Conservation (phyloP, 2,113 vertebrate species). For the Oryctolagus cuniculus region mOryCun1.1 NC_091444.1:25626501-25627000, state of each 20-base stretch:
- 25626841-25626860: not conserved
- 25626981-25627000: not conserved
- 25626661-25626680: not conserved
- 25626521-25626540: not conserved
- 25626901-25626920: not conserved
- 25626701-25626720: not conserved
- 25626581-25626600: not conserved
- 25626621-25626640: not conserved
- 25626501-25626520: not conserved
- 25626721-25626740: not conserved
- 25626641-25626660: rapidly evolving
- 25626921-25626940: not conserved
- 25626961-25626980: not conserved
- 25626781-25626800: not conserved
- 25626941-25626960: not conserved
- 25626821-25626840: not conserved
- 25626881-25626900: not conserved
- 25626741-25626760: not conserved
- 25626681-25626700: not conserved
- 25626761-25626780: not conserved
- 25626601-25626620: not conserved
- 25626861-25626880: not conserved
- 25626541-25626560: not conserved
- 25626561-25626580: not conserved
- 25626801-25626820: not conserved